Conservation (phyloP, 92 coral and sea anemone species). For the Actinernus sp. region DNA sequence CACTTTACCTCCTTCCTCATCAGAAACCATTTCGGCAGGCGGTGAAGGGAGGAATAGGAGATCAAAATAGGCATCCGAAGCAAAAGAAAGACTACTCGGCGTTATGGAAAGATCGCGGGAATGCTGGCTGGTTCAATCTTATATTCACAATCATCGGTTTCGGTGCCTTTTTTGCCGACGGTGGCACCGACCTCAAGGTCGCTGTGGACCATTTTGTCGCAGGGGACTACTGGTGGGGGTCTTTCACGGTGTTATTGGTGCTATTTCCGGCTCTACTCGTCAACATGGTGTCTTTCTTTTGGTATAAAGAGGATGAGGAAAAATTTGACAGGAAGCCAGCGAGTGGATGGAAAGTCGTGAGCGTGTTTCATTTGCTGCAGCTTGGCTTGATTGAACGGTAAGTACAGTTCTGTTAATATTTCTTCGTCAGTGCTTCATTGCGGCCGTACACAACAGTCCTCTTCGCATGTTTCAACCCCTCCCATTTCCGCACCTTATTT, state of each 20-base stretch:
- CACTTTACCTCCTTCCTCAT: conserved; percentile 39
- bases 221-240: conserved; percentile 72
- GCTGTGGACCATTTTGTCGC: conserved; percentile 76
- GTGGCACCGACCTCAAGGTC: conserved; percentile 81
- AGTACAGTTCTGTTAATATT: no score
- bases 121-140: conserved; percentile 72
- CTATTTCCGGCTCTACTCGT: conserved; percentile 64
- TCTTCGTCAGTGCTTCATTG: no score
- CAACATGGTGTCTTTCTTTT: conserved; percentile 78
- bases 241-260: conserved; percentile 67
- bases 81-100: conserved; percentile 66
- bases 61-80: conserved; percentile 17
- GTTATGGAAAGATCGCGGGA: conserved; percentile 78
- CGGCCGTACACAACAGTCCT: no score
- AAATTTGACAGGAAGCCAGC: conserved; percentile 43
- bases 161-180: conserved; percentile 79
- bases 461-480: no score
- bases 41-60: conserved; percentile 40
- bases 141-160: conserved; percentile 60
- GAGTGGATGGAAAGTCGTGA: conserved; percentile 71
- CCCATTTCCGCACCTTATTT: no score
- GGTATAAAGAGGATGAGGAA: conserved; percentile 79
- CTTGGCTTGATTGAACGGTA: conserved; percentile 83
- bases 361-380: conserved; percentile 53
- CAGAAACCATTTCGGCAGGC: conserved; percentile 64